phyloP scores from a whole-genome alignment of 2,797 vertebrate species.

The Leucoraja ocellata region DNA sequence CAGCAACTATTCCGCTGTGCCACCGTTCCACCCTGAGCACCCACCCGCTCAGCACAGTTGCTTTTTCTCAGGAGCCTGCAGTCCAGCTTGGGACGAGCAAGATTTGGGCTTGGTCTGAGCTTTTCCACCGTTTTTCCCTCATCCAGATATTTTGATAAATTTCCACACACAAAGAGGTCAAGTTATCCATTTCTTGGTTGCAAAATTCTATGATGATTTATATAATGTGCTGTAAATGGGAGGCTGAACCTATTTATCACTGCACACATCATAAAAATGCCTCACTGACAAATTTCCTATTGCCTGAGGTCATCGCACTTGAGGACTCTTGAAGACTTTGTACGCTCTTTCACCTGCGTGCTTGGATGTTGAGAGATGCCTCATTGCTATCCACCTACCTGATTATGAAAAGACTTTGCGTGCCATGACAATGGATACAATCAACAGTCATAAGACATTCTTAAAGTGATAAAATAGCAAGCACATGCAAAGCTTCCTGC shows the following conservation, averaged over 20 bases:
- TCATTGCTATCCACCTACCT: neutral
- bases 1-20: too few relatives aligned
- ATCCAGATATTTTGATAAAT: too few relatives aligned
- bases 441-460: neutral
- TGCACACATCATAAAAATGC: neutral
- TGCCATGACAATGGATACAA: neutral
- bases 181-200: neutral
- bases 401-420: too few relatives aligned
- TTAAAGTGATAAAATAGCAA: neutral
- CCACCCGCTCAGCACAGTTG: too few relatives aligned
- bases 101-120: too few relatives aligned
- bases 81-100: too few relatives aligned
- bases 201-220: neutral
- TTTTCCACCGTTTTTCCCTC: too few relatives aligned
- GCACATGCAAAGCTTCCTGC: neutral
- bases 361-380: neutral
- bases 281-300: neutral
- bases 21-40: too few relatives aligned
- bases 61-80: too few relatives aligned
- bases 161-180: too few relatives aligned
- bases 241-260: neutral
- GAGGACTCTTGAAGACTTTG: neutral
- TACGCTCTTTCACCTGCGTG: neutral
- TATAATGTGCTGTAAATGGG: neutral
- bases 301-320: neutral